Evolutionary conservation across 2,113 vertebrate species (phyloP).

Genomic region (Zosterops pallidus): DNA sequence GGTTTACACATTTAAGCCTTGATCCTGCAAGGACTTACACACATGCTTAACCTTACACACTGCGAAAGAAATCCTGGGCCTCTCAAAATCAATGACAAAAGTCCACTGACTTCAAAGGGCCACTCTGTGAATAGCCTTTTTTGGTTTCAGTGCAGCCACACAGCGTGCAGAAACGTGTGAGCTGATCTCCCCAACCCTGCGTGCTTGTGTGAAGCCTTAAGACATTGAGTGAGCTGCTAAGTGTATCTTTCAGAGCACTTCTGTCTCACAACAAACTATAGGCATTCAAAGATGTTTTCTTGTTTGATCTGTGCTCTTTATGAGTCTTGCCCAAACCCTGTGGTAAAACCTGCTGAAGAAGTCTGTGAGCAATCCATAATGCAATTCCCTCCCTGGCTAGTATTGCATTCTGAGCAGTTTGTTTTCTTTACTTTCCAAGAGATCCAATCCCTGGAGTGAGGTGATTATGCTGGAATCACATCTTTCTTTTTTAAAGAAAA

Average conservation of each 20-base stretch:
- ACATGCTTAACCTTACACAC: slow-evolving; percentile 52
- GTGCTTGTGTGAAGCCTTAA: background rate
- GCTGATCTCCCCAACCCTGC: background rate
- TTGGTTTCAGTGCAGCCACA: slow-evolving; percentile 5
- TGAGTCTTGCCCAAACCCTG: background rate
- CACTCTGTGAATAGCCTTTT: background rate
- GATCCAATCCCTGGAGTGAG: background rate
- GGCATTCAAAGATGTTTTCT: slow-evolving; percentile 6
- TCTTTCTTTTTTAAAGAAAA: background rate
- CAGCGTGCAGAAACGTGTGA: background rate
- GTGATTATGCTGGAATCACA: slow-evolving; percentile 1
- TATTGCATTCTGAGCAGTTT: background rate
- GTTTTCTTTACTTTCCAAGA: slow-evolving; percentile 22
- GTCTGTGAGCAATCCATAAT: background rate
- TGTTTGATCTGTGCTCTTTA: slow-evolving; percentile 16
- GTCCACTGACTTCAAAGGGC: slow-evolving; percentile 36
- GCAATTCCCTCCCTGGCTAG: background rate
- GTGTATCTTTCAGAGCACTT: slow-evolving; percentile 8
- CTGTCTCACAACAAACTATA: background rate
- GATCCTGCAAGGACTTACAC: slow-evolving; percentile 51
- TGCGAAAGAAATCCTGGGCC: background rate
- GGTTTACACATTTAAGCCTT: slow-evolving; percentile 51
- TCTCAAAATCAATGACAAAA: slow-evolving; percentile 59
- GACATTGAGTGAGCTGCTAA: background rate
- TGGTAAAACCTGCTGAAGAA: slow-evolving; percentile 17